Conservation (phyloP, 1,140 invertebrate genomes). For the Euura lappo region DNA sequence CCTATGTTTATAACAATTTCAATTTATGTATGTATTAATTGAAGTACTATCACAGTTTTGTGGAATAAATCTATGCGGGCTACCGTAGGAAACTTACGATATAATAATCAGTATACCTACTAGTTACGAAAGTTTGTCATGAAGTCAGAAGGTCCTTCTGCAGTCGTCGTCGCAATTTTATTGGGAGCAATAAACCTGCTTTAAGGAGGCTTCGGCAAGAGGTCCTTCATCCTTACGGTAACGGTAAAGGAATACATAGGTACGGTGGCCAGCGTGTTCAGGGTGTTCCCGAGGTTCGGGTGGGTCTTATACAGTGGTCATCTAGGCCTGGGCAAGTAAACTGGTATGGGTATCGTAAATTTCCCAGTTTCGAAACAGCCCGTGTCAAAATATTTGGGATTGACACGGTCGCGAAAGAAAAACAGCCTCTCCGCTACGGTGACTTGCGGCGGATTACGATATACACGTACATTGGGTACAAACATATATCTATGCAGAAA, state of each 20-base stretch:
- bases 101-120: no score
- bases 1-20: neutral
- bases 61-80: no score
- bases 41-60: no score
- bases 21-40: no score
- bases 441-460: no score
- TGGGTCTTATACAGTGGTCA: neutral
- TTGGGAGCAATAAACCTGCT: neutral
- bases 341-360: neutral
- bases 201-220: neutral
- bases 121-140: neutral
- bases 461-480: neutral
- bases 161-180: neutral
- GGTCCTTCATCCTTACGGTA: neutral
- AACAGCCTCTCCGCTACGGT: no score
- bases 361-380: constrained; percentile 1
- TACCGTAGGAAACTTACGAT: no score
- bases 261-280: neutral
- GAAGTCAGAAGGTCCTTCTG: neutral
- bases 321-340: neutral
- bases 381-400: neutral
- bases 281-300: neutral
- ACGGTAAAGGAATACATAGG: neutral
- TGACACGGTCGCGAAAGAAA: neutral
- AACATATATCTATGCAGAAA: neutral